phyloP scores from a whole-genome alignment of 2,888 invertebrate species.

The Acleris emargana region DNA sequence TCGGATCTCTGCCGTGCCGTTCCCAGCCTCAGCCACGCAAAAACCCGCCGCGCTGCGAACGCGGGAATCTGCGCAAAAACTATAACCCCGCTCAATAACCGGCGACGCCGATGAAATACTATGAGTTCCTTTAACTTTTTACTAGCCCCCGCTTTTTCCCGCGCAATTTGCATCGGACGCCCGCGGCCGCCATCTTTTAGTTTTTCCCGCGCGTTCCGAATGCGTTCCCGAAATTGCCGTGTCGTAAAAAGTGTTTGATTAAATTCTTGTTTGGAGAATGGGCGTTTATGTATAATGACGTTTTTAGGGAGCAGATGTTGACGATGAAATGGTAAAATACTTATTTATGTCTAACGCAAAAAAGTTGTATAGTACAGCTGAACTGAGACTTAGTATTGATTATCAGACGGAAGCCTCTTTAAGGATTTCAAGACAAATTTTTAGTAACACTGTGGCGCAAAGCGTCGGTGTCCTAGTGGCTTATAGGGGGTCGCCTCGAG shows the following conservation, averaged over 20 bases:
- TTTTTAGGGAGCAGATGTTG: constrained; percentile 31
- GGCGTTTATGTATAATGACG: constrained; percentile 63
- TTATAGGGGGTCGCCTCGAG: too few species aligned
- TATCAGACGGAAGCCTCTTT: too few species aligned
- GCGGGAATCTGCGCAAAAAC: constrained; percentile 67
- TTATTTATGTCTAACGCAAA: constrained; percentile 26
- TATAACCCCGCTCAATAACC: constrained; percentile 74
- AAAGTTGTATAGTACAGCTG: too few species aligned
- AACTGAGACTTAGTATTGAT: too few species aligned
- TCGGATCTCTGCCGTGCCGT: constrained; percentile 60
- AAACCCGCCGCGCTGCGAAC: constrained; percentile 57
- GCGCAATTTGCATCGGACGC: constrained; percentile 74
- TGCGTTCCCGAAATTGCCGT: constrained; percentile 69
- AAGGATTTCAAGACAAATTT: too few species aligned
- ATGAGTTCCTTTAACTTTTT: constrained; percentile 79
- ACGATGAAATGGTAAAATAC: constrained; percentile 22
- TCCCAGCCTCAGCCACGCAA: constrained; percentile 73
- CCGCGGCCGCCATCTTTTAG: constrained; percentile 68
- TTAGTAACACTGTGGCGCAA: too few species aligned
- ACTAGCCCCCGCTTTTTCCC: constrained; percentile 65
- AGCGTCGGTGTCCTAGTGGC: too few species aligned
- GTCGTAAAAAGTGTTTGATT: constrained; percentile 65
- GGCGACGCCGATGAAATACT: constrained; percentile 80
- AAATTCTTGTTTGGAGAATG: constrained; percentile 72
- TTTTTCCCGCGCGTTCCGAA: constrained; percentile 68